Evolutionary conservation across 2,888 invertebrate species (phyloP), one percentile per base, ranked within the genome.

Genomic region (Subacronicta megacephala): DNA sequence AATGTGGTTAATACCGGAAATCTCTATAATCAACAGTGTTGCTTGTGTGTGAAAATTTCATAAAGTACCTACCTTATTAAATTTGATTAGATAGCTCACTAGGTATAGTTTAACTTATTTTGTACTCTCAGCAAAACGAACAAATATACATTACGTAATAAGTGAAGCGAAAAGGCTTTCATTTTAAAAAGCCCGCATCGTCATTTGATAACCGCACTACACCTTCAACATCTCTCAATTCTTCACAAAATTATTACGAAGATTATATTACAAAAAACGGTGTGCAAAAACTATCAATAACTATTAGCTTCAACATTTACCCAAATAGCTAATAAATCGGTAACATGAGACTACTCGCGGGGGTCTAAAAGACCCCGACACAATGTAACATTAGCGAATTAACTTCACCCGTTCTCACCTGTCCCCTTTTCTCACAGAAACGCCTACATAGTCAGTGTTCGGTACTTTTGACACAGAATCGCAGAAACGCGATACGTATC

Each of bases 341-440:
- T 71, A 78, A 78, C 71, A 59, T 49, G 67, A 75, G 23, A 66
- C 75, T 56, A 16, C 59, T 54, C 54, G 59, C 60, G 52, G 44
- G 57, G 2, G 58, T 61, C 41, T 38, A 47, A 62, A 60, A 77
- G 70, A 37, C 49, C 60, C 61, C 54, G 49, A 76, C 75, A 81
- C 80, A 78, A 62, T 72, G 84, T 75, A 82, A 84, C 80, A 82
- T 84, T 87, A 80, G 83, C 82, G 61, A 81, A 77, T 78, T 60
- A 64, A 38, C 60, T 86, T 82, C 59, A 90, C 92, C 92, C 90
- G 88, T 91, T 90, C 85, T 16, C 92, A 92, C 92, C 90, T 92
- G 92, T 90, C 62, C 51, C 20, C 52, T 29, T 60, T 83, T 87
- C 85, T 74, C 85, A 84, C 78, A 77, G 73, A 60, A 73, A 64